Evolutionary conservation across 1,140 invertebrate genomes (phyloP).

Genomic region (Proctacanthus coquilletti): DNA sequence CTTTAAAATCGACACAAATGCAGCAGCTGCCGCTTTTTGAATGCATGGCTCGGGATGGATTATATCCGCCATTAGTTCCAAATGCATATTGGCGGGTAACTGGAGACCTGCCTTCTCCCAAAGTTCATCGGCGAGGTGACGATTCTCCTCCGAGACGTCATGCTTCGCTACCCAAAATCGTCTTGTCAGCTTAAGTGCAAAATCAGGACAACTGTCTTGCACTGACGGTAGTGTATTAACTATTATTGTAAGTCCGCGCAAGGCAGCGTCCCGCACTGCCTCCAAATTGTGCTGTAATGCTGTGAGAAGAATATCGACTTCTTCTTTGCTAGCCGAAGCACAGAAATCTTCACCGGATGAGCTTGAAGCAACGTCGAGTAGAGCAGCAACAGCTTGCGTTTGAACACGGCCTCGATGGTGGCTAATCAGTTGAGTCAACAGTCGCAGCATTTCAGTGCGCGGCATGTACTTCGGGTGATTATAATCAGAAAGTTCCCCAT

Average conservation of each 20-base stretch:
- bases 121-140: slow-evolving; percentile 46
- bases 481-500: slow-evolving; percentile 32
- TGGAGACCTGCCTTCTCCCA: slow-evolving; percentile 46
- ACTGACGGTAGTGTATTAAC: slow-evolving; percentile 44
- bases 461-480: slow-evolving; percentile 65
- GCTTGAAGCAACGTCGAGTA: slow-evolving; percentile 60
- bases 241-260: slow-evolving; percentile 55
- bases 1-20: slow-evolving; percentile 51
- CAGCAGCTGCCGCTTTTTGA: slow-evolving; percentile 59
- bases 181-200: slow-evolving; percentile 44
- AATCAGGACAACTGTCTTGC: slow-evolving; percentile 39
- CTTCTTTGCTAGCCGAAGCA: slow-evolving; percentile 44
- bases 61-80: slow-evolving; percentile 56
- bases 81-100: slow-evolving; percentile 39
- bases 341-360: slow-evolving; percentile 46
- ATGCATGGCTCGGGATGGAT: slow-evolving; percentile 64
- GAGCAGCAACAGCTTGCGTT: slow-evolving; percentile 53
- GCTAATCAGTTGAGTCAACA: slow-evolving; percentile 65
- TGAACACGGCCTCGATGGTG: slow-evolving; percentile 52
- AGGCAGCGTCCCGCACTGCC: slow-evolving; percentile 63
- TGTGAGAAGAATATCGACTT: slow-evolving; percentile 59
- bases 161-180: slow-evolving; percentile 65
- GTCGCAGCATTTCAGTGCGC: slow-evolving; percentile 58
- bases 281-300: slow-evolving; percentile 49
- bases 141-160: slow-evolving; percentile 53